Base-by-base conservation (phyloP, 1,140 invertebrate species). In the Trinorchestia longiramus region DNA sequence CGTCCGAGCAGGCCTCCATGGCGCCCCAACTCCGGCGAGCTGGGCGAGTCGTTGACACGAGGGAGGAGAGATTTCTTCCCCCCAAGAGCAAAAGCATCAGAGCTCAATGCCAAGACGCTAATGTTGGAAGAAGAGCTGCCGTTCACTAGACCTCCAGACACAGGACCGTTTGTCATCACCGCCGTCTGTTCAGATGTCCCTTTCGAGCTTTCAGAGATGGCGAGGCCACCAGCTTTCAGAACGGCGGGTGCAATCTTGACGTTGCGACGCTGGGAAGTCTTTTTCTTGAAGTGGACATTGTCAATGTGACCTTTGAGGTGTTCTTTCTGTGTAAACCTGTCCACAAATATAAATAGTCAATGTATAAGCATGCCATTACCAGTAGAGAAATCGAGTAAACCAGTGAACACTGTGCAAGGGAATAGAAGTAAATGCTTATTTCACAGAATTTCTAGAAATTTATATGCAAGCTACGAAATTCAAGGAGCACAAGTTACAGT, bases 311-410 rank as follows among this genome's bases (percentile, higher is more conserved):
- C 96, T 92, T 96, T 96, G 1, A 96, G 95, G 44, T 96, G 96
- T 43, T 96, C 96, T 90, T 96, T 96, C 77, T 96, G 96, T n/a
- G 96, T 96, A 45, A 96, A 96, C 87, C 96, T 96, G 96, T 15
- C 87, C 42, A 44, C 4, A 40, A 95, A 95, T 8, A 77, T 77
- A 28, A 44, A 28, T 23, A 94, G 45, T n/a, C 1, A 44, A 94
- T 44, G 23, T 28, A 94, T 19, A 40, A 94, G 36, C 1, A 94
- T 28, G 23, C 43, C 36, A 28, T 28, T 53, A 94, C 41, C 90
- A 43, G 23, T 15, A 23, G 1, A 44, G 15, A 94, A 19, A n/a
- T 44, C n/a, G 41, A 91, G 23, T 94, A 94, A 40, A 94, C 23
- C 41, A 91, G 6, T 8, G 41, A 42, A 6, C 41, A 91, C 90